A percentile compares a stretch with the other conserved stretches of the same genome.
These are phyloP conservation scores for Pedetes capensis DNA, from an alignment of 2,113 vertebrate species.

Conservation along the genomic window DNA sequence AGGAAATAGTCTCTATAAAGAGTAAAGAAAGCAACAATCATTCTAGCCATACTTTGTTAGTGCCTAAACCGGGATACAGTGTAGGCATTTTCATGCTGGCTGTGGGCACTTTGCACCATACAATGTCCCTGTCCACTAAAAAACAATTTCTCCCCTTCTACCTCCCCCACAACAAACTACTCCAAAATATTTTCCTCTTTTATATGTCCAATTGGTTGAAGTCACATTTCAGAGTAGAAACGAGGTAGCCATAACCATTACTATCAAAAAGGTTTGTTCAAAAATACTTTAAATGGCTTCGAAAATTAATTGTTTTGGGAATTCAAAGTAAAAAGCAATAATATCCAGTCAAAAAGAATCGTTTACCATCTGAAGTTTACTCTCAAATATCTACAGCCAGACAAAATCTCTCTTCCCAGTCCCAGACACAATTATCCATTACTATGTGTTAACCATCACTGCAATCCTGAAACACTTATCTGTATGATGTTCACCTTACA, in stretches of 20 bases:
- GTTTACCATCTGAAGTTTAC: neutral
- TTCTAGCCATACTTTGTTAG: neutral
- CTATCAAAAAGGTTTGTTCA: neutral
- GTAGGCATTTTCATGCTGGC: neutral
- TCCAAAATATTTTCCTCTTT: neutral
- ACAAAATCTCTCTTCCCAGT: neutral
- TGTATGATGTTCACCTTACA: neutral
- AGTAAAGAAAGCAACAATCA: neutral
- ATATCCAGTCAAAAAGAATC: neutral
- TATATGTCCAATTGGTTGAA: neutral
- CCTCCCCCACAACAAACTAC: neutral
- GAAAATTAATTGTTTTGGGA: neutral
- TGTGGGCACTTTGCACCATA: neutral
- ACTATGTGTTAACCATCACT: neutral
- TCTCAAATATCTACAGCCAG: neutral
- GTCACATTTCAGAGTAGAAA: neutral
- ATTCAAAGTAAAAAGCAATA: neutral
- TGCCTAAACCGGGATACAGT: neutral
- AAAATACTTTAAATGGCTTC: conserved; percentile 32
- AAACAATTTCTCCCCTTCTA: neutral
- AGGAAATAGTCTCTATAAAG: neutral
- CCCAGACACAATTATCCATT: neutral
- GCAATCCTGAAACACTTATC: neutral
- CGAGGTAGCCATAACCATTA: neutral
- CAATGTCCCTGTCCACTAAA: neutral